Conservation (phyloP, 2,888 invertebrate species). For the Anodontia alba region DNA sequence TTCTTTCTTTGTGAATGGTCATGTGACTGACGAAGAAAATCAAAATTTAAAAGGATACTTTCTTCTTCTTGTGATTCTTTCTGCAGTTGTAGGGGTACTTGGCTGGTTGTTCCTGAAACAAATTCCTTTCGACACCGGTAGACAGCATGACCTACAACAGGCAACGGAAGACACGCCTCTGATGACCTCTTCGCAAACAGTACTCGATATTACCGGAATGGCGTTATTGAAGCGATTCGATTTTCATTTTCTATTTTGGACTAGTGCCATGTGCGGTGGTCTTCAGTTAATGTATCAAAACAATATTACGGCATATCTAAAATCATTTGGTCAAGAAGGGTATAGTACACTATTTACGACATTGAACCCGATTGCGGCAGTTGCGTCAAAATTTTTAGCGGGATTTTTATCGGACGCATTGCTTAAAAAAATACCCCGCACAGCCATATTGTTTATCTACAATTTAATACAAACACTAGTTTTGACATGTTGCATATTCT, state of each 20-base stretch:
- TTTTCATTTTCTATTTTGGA: slow-evolving; percentile 68
- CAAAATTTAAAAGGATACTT: slow-evolving; percentile 69
- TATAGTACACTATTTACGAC: slow-evolving; percentile 68
- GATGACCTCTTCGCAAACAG: background rate
- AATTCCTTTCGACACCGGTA: slow-evolving; percentile 24
- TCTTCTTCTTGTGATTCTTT: slow-evolving; percentile 60
- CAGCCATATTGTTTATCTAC: slow-evolving; percentile 53
- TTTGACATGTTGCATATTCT: slow-evolving; percentile 59
- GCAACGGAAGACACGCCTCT: slow-evolving; percentile 20
- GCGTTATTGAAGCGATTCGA: slow-evolving; percentile 60
- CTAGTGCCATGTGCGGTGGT: slow-evolving; percentile 66
- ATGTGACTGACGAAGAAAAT: slow-evolving; percentile 60
- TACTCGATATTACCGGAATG: slow-evolving; percentile 59
- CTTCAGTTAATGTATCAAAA: slow-evolving; percentile 69
- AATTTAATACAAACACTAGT: slow-evolving; percentile 59
- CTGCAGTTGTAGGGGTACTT: slow-evolving; percentile 50
- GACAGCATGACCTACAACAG: slow-evolving; percentile 9
- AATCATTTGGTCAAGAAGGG: slow-evolving; percentile 61
- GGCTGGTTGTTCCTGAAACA: slow-evolving; percentile 57
- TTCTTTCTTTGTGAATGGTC: slow-evolving; percentile 56
- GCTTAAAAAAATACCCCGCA: slow-evolving; percentile 63
- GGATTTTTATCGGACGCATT: slow-evolving; percentile 68
- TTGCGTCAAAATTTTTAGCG: slow-evolving; percentile 62
- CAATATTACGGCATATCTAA: slow-evolving; percentile 68
- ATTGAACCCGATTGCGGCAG: slow-evolving; percentile 63